Conservation (phyloP, 2,113 vertebrate species). For the Mus musculus region DNA sequence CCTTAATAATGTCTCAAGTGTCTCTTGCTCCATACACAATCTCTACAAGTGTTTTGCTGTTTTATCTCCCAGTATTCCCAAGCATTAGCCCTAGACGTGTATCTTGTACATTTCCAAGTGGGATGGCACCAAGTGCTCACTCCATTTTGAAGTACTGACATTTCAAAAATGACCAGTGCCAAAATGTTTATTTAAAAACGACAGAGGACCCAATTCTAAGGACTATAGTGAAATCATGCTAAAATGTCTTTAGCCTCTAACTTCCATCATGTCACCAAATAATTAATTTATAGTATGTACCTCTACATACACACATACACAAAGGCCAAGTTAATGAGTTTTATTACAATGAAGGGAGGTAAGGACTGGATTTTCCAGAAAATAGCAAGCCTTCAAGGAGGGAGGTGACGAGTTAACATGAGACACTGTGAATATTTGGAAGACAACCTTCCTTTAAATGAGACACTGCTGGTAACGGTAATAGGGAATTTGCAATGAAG, state of each 20-base stretch:
- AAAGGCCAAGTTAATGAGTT: constrained; percentile 79
- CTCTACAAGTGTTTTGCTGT: constrained; percentile 48
- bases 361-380: constrained; percentile 80
- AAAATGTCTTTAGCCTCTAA: constrained; percentile 53
- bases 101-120: constrained; percentile 3
- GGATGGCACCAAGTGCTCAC: constrained; percentile 33
- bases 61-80: constrained; percentile 47
- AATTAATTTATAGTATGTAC: constrained; percentile 73
- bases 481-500: constrained; percentile 99
- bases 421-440: constrained; percentile 94
- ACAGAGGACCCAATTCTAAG: constrained; percentile 63
- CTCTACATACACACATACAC: background rate
- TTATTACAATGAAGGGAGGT: constrained; percentile 79
- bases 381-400: constrained; percentile 86
- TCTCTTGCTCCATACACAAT: constrained; percentile 63
- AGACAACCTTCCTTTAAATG: constrained; percentile 97
- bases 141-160: constrained; percentile 28
- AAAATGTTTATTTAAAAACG: constrained; percentile 52
- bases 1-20: constrained; percentile 18
- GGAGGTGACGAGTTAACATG: constrained; percentile 92
- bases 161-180: constrained; percentile 63
- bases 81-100: background rate
- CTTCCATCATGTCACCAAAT: constrained; percentile 73
- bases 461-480: constrained; percentile 97
- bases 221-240: constrained; percentile 64